Evolutionary conservation across 2,797 vertebrate species (phyloP).

Genomic region (Oceanodroma leucorhoa): DNA sequence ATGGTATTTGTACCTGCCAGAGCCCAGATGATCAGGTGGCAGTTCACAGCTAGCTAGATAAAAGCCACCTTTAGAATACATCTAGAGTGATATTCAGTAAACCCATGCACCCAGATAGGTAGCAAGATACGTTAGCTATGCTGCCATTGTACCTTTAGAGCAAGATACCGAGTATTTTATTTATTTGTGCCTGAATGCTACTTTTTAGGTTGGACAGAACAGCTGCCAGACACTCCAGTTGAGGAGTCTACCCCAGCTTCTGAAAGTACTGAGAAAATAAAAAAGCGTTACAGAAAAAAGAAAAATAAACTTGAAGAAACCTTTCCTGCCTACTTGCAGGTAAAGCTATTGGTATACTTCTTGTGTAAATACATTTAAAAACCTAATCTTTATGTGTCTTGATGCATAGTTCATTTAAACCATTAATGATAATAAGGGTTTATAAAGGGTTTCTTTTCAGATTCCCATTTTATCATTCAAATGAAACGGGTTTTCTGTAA

Average conservation of each 20-base stretch:
- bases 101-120: not conserved
- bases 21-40: not conserved
- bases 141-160: not conserved
- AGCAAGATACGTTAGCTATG: not conserved
- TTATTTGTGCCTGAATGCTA: not conserved
- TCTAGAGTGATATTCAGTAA: not conserved
- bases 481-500: not conserved
- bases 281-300: conserved; percentile 96
- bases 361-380: not conserved
- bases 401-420: not conserved
- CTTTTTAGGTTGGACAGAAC: conserved; percentile 87
- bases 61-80: not conserved
- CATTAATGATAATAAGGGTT: not conserved
- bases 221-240: conserved; percentile 82
- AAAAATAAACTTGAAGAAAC: conserved; percentile 98
- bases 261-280: conserved; percentile 92
- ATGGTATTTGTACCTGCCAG: not conserved
- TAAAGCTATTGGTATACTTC: conserved; percentile 36
- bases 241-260: conserved; percentile 85
- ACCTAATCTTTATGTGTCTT: not conserved
- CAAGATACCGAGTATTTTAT: not conserved
- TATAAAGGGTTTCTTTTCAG: not conserved
- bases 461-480: not conserved
- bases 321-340: conserved; percentile 95
- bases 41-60: not conserved